A percentile compares a stretch with the other conserved stretches of the same genome.
phyloP scores from a whole-genome alignment of 1,140 invertebrate genomes.

The Dreissena polymorpha region DNA sequence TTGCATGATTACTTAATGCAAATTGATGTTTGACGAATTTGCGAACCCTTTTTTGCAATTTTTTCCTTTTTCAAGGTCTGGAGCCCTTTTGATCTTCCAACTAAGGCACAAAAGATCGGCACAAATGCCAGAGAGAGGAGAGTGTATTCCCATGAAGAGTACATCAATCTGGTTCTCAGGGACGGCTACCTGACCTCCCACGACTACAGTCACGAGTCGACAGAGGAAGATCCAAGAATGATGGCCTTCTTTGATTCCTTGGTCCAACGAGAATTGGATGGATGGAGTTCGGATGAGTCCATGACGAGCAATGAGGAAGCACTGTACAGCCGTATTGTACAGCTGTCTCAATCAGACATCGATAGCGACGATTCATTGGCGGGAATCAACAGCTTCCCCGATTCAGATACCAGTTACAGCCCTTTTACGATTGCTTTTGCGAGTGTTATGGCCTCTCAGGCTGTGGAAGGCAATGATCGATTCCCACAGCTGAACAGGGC shows the following conservation, averaged over 20 bases:
- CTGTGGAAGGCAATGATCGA: slow-evolving; percentile 53
- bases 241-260: slow-evolving; percentile 98
- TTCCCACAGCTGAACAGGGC: slow-evolving; percentile 35
- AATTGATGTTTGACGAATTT: too few species aligned
- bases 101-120: slow-evolving; percentile 13
- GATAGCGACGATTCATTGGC: slow-evolving; percentile 45
- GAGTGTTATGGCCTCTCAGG: slow-evolving; percentile 69
- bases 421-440: slow-evolving; percentile 75
- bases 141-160: slow-evolving; percentile 93
- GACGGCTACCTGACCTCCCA: slow-evolving; percentile 84
- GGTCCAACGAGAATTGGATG: slow-evolving; percentile 93
- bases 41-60: too few species aligned
- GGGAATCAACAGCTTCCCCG: slow-evolving; percentile 22
- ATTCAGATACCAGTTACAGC: slow-evolving; percentile 63
- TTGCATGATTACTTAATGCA: too few species aligned
- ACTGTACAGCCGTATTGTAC: slow-evolving; percentile 68
- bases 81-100: slow-evolving; percentile 83
- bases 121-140: slow-evolving; percentile 82
- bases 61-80: slow-evolving; percentile 84
- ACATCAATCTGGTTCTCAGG: slow-evolving; percentile 89
- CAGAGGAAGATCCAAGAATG: slow-evolving; percentile 94
- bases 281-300: slow-evolving; percentile 69
- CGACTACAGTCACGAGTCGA: slow-evolving; percentile 88
- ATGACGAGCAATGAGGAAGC: slow-evolving; percentile 70
- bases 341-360: slow-evolving; percentile 63